phyloP scores from a whole-genome alignment of 2,888 invertebrate genomes.

The Ditula angustiorana region DNA sequence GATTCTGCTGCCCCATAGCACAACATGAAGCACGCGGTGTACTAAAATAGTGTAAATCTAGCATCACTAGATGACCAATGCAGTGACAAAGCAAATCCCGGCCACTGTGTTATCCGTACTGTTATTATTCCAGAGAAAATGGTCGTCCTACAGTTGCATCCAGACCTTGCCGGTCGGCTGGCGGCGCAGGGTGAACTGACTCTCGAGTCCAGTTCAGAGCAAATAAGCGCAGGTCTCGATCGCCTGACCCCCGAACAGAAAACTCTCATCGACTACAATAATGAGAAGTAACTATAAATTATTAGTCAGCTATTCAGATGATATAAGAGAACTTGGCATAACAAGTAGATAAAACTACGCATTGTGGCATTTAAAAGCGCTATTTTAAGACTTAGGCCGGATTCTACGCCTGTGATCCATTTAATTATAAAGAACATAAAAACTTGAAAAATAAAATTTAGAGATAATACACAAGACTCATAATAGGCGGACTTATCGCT shows the following conservation, averaged over 20 bases:
- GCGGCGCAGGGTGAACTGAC: conserved; percentile 84
- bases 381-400: too few species aligned
- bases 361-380: too few species aligned
- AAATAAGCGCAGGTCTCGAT: conserved; percentile 83
- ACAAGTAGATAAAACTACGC: too few species aligned
- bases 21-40: too few species aligned
- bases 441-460: too few species aligned
- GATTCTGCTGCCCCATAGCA: too few species aligned
- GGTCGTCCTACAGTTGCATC: conserved; percentile 85
- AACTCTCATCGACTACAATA: conserved; percentile 73
- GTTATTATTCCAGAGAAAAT: conserved; percentile 77
- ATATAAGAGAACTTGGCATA: too few species aligned
- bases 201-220: conserved; percentile 85
- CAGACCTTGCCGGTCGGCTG: conserved; percentile 87
- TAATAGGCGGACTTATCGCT: too few species aligned
- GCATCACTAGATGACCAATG: too few species aligned
- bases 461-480: too few species aligned
- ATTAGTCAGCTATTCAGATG: not conserved
- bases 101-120: not conserved
- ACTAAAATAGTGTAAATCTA: not conserved
- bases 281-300: conserved; percentile 62
- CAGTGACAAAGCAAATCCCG: not conserved
- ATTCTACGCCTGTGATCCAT: too few species aligned
- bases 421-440: too few species aligned
- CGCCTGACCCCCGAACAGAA: conserved; percentile 83